phyloP scores from a whole-genome alignment of 2,797 vertebrate species.

The Aldrovandia affinis region DNA sequence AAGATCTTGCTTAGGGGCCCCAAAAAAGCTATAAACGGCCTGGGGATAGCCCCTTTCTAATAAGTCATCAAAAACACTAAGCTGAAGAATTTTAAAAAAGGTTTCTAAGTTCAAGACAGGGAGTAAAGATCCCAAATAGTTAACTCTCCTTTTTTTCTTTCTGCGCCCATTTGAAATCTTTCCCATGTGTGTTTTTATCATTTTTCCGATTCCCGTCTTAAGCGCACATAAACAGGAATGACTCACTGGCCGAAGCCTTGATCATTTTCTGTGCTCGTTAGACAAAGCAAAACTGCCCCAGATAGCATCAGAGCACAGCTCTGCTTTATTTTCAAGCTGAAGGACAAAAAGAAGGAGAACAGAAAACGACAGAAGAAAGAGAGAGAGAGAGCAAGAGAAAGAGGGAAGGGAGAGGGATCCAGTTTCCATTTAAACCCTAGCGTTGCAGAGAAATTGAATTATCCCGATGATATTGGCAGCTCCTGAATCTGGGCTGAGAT shows the following conservation, averaged over 20 bases:
- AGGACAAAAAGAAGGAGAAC: constrained; percentile 37
- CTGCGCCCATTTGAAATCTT: constrained; percentile 21
- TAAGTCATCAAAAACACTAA: constrained; percentile 32
- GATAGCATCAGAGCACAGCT: constrained; percentile 37
- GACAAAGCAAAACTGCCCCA: constrained; percentile 39
- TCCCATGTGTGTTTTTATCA: constrained; percentile 40
- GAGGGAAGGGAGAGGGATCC: constrained; percentile 53
- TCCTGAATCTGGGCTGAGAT: constrained; percentile 58
- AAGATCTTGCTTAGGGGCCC: too few relatives aligned
- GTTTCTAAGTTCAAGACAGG: neutral
- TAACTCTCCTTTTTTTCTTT: constrained; percentile 33
- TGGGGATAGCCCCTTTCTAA: constrained; percentile 46
- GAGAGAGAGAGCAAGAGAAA: constrained; percentile 38
- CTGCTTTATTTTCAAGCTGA: constrained; percentile 41
- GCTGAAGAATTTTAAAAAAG: constrained; percentile 41
- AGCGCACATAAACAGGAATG: constrained; percentile 31
- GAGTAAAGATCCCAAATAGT: constrained; percentile 18
- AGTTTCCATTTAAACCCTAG: constrained; percentile 69
- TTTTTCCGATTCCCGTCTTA: constrained; percentile 31
- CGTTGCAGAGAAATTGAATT: constrained; percentile 66
- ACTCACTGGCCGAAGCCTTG: constrained; percentile 25
- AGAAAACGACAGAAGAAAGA: constrained; percentile 15
- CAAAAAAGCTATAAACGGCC: too few relatives aligned
- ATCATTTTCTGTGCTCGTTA: constrained; percentile 32
- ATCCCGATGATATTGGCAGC: constrained; percentile 69